Evolutionary conservation across 2,888 invertebrate species (phyloP).

Genomic region (Drosophila nigricruria): DNA sequence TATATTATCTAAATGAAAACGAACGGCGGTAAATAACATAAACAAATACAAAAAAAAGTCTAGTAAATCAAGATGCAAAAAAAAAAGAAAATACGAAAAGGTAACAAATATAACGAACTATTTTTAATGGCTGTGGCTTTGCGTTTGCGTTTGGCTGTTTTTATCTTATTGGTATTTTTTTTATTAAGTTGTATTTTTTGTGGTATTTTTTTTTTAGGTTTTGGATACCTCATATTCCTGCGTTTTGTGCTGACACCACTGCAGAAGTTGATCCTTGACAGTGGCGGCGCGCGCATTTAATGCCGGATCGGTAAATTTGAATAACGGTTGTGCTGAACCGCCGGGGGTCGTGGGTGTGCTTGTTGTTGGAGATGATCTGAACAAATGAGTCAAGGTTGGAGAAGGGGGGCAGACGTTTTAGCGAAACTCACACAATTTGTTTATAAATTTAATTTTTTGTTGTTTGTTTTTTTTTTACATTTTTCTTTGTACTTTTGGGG

Average conservation of each 20-base stretch:
- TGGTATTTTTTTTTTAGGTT: slow-evolving; percentile 53
- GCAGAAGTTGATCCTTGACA: slow-evolving; percentile 98
- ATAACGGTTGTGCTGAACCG: slow-evolving; percentile 90
- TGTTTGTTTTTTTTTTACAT: slow-evolving; percentile 8
- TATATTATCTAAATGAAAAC: slow-evolving; percentile 27
- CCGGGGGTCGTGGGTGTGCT: slow-evolving; percentile 86
- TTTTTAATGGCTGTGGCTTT: slow-evolving; percentile 49
- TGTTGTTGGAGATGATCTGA: slow-evolving; percentile 91
- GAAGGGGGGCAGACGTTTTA: slow-evolving; percentile 83
- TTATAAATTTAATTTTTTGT: slow-evolving; percentile 33
- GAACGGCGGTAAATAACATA: slow-evolving; percentile 49
- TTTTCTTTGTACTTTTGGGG: slow-evolving; percentile 27
- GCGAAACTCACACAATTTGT: slow-evolving; percentile 77
- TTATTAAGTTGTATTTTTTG: slow-evolving; percentile 23
- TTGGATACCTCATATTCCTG: slow-evolving; percentile 96
- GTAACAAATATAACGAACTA: slow-evolving; percentile 45
- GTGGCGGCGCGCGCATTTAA: slow-evolving; percentile 96
- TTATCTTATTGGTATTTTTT: slow-evolving; percentile 29
- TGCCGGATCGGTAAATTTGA: slow-evolving; percentile 96
- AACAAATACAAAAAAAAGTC: slow-evolving; percentile 16
- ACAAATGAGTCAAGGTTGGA: slow-evolving; percentile 81
- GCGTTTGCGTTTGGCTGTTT: slow-evolving; percentile 43
- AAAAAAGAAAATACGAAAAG: slow-evolving; percentile 11
- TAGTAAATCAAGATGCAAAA: slow-evolving; percentile 2
- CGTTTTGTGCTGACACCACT: slow-evolving; percentile 99